Conservation (phyloP, 1,140 invertebrate genomes). For the Drosophila bocqueti region DNA sequence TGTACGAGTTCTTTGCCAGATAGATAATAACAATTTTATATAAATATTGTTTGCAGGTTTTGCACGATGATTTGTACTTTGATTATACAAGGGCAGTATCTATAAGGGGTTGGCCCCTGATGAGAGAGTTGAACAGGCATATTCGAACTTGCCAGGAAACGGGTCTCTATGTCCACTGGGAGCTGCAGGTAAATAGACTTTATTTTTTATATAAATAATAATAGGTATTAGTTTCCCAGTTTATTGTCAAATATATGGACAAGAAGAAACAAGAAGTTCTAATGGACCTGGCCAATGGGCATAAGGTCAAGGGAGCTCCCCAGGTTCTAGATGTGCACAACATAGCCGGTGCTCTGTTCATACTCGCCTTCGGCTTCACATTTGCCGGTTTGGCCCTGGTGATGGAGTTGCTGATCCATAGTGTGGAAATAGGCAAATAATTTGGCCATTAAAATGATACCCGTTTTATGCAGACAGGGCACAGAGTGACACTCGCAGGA, state of each 20-base stretch:
- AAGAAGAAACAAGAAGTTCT: conserved; percentile 68
- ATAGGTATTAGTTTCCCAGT: conserved; percentile 8
- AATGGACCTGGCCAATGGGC: conserved; percentile 56
- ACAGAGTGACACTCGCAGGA: conserved; percentile 7
- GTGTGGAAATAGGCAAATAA: conserved; percentile 28
- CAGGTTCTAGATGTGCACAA: conserved; percentile 64
- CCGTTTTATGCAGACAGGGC: conserved; percentile 9
- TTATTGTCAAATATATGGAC: conserved; percentile 67
- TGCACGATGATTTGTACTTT: conserved; percentile 76
- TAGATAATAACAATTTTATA: neutral
- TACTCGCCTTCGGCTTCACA: conserved; percentile 66
- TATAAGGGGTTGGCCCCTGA: conserved; percentile 75
- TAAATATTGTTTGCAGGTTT: conserved; percentile 26
- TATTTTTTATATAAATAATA: neutral
- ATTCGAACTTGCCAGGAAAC: conserved; percentile 69
- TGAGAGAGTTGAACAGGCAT: conserved; percentile 66
- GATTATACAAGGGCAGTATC: conserved; percentile 78
- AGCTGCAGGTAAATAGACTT: conserved; percentile 50
- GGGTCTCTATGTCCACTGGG: conserved; percentile 74
- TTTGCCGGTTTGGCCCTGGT: conserved; percentile 47
- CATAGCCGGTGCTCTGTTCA: conserved; percentile 73
- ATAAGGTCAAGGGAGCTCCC: conserved; percentile 59
- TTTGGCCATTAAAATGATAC: conserved; percentile 37
- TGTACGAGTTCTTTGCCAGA: conserved; percentile 18
- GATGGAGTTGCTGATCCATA: conserved; percentile 37